A percentile compares a stretch with the other conserved stretches of the same genome.
Conservation (phyloP, 92 coral and sea anemone genomes). For the Desmophyllum pertusum region DNA sequence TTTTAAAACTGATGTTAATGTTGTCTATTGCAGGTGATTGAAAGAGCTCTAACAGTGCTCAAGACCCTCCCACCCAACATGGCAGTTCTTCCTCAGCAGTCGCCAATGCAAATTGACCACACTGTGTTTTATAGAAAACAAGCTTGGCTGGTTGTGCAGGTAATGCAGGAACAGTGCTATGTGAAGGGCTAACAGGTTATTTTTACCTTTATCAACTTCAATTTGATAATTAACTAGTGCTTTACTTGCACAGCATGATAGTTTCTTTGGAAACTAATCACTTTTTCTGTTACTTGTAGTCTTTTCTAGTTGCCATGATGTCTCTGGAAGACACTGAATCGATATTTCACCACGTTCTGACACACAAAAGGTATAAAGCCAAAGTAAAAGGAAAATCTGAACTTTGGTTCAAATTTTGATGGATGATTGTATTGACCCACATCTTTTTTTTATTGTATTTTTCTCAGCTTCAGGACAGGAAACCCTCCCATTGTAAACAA, state of each 20-base stretch:
- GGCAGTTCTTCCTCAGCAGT: slow-evolving; percentile 80
- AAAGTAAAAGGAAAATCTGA: not conserved
- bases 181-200: too few species aligned
- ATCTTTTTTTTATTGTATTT: too few species aligned
- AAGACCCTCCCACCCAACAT: slow-evolving; percentile 89
- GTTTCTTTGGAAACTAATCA: not conserved
- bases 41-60: slow-evolving; percentile 83
- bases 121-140: slow-evolving; percentile 92
- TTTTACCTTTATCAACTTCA: too few species aligned
- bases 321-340: slow-evolving; percentile 88
- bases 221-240: too few species aligned
- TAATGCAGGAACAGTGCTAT: slow-evolving; percentile 4
- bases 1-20: not conserved
- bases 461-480: slow-evolving; percentile 78
- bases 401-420: not conserved
- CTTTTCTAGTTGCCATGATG: slow-evolving; percentile 94
- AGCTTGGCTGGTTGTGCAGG: slow-evolving; percentile 98
- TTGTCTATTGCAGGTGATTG: slow-evolving; percentile 75
- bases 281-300: slow-evolving; percentile 52
- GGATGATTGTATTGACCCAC: not conserved
- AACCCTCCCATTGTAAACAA: slow-evolving; percentile 82
- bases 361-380: slow-evolving; percentile 75
- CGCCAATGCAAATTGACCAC: slow-evolving; percentile 89
- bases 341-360: slow-evolving; percentile 63
- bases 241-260: not conserved